Evolutionary conservation across 2,888 invertebrate species (phyloP), one percentile per base, ranked within the genome.

Genomic region (Steromphala cineraria): DNA sequence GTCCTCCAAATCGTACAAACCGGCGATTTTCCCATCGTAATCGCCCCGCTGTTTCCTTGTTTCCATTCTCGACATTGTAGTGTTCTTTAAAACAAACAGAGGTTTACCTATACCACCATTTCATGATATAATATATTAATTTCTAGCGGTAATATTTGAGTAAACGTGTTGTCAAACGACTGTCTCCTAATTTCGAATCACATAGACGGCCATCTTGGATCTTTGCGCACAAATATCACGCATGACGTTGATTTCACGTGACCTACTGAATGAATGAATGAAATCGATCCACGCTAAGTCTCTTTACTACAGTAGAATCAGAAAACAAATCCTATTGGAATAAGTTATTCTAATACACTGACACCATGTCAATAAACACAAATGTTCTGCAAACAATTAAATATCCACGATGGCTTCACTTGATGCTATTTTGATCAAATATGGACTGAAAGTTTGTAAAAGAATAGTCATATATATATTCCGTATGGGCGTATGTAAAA

Each of bases 1-100:
- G 94, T 98, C 97, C 94, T 98, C 97, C 93, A 99, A 95, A 94
- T 99, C 99, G 94, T 99, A 99, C 77, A 99, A 95, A 80, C 99
- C 99, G 81, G 93, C 93, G 78, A 93, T 93, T 85, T 92, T 92
- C 78, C 92, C 91, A 82, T 92, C 92, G 80, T 91, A 91, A 80
- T 90, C 90, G 79, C 88, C 87, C 81, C 87, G 87, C 46, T 87
- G 83, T 83, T 84, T 89, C 77, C 88, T 88, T 52, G 87, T 84
- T 80, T 89, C 87, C 90, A 91, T 89, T 74, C 79, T 84, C 53
- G 46, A 62, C 53, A 19, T 74, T 52, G 28, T 40, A 67, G 75
- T 55, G 13, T 67, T 40, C 67, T 62, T 15, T 67, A 13, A 28
- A 67, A 40, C 10, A n/a, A 21, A 19, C 52, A 24, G 31, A 28